Evolutionary conservation across 2,797 vertebrate genomes (phyloP), one percentile per base, ranked within the genome.

Genomic region (Ceryle rudis): DNA sequence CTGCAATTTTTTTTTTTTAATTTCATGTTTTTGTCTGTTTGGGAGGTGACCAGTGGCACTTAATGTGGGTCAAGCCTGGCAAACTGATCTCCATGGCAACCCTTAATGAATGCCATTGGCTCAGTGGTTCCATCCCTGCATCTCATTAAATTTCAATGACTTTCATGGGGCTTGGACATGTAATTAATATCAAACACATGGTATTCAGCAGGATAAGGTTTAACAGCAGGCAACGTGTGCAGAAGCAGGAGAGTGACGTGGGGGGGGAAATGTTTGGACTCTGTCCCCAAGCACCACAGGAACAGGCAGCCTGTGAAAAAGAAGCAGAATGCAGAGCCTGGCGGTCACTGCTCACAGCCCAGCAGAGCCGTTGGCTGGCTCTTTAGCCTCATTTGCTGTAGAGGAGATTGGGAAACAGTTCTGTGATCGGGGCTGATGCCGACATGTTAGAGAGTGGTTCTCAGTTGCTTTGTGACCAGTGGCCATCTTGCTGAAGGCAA

Each of bases 111-210:
- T 97, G 96, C 97, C 95, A 97, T 97, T 96, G 97, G 97, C 96
- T 97, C 91, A 94, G 95, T 97, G 94, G 96, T 96, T 95, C 93
- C 92, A 85, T 95, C 97, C 91, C 93, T 95, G 94, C 93, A 95
- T 96, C 97, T 97, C 97, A 97, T 97, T 97, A 98, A 96, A 97
- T 97, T 97, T 97, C 95, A 97, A 97, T 97, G 97, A 96, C 96
- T 97, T 97, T 92, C 93, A 83, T 95, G 94, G 97, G 96, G 96
- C 89, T 96, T 1, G 94, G 97, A 95, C 95, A 89, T 95, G 96
- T 97, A 97, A 97, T 97, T 97, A 97, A 97, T 97, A 97, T 97
- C 95, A 97, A 95, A 96, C 95, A 96, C 96, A 96, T 97, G 96
- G 94, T 95, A 94, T 97, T 97, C 94, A 91, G 93, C 77, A 96